Evolutionary conservation across 2,888 invertebrate species (phyloP), one percentile per base, ranked within the genome.

Genomic region (Congeria kusceri): DNA sequence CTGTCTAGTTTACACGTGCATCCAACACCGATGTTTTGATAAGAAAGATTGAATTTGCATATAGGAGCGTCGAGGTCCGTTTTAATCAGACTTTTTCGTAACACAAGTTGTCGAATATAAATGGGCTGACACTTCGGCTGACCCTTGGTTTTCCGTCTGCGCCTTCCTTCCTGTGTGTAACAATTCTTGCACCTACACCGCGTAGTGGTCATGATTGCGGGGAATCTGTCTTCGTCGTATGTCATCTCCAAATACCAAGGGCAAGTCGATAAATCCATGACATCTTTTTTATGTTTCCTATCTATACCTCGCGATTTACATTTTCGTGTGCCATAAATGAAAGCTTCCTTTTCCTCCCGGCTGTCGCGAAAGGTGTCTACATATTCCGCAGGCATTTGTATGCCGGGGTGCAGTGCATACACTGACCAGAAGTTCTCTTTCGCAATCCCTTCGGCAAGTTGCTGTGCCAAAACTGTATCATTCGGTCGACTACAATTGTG

Each of bases 181-280:
- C 73, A 74, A 23, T 67, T 15, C 56, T 56, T 63, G 47, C 74
- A 75, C n/a, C 53, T 62, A 25, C 74, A 75, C 18, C 32, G 27
- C 20, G 63, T 68, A 5, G 27, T 68, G 11, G 62, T 63, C 29
- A 75, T 28, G 3, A 20, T 32, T 29, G 25, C 11, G 5, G 74
- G 74, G 27, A 62, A 66, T 25, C 74, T 62, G n/a, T 68, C 32
- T 47, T 44, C 32, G 28, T 74, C 57, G 9, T 68, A 47, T 13
- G 67, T 67, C 28, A 74, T 11, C 20, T 57, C 56, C 0, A 74
- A 44, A 47, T 58, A 74, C 74, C 74, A 74, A 1, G 74, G 74
- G 32, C 74, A 75, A 7, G 56, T 27, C 13, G 68, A 68, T 11
- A 49, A 46, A 7, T 57, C 46, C 71, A 72, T 65, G 9, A 53